Base-by-base conservation (phyloP, 2,888 invertebrate genomes). In the Himalopsyche kuldschensis region DNA sequence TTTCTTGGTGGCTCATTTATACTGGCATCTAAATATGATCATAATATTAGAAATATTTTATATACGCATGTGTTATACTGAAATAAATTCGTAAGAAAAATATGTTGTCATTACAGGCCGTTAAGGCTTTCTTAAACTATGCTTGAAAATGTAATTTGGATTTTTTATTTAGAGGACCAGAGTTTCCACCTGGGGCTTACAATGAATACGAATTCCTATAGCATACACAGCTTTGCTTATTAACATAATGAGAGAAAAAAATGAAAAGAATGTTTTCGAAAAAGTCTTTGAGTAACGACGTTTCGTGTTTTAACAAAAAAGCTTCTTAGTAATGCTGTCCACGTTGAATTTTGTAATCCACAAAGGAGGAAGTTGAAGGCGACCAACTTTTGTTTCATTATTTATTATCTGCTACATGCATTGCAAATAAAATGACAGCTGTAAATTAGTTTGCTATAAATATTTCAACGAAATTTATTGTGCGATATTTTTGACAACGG, bases 191-290 rank as follows among this genome's bases (percentile, higher is more conserved):
- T 30, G 69, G 69, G 69, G 69, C 69, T 69, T 69, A 69, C 69
- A 69, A 69, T 69, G 69, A 30, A 69, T 69, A 69, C 69, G 69
- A 69, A 69, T 69, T 69, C 69, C 69, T 24, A 69, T 69, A 11
- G 15, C 63, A 69, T 24, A 69, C 69, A 69, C 69, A 27, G 69
- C 27, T 69, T 15, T 27, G 24, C 69, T 69, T 69, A 69, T 69
- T 69, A 69, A 69, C 69, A 69, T 69, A 69, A 69, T 69, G 69
- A 69, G 69, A 69, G 69, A 69, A 69, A 69, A 69, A 69, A 69
- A 69, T 27, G 27, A 69, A 69, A 69, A 69, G 69, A 69, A 69
- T 69, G 69, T 69, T 69, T 69, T 69, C 27, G 11, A 69, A 69
- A 69, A 69, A 30, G 27, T 30, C 69, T 24, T 30, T 30, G 30